These are phyloP conservation scores for Rhagophthalmus giganteus DNA, from an alignment of 2,888 invertebrate genomes.

Conservation along the genomic window DNA sequence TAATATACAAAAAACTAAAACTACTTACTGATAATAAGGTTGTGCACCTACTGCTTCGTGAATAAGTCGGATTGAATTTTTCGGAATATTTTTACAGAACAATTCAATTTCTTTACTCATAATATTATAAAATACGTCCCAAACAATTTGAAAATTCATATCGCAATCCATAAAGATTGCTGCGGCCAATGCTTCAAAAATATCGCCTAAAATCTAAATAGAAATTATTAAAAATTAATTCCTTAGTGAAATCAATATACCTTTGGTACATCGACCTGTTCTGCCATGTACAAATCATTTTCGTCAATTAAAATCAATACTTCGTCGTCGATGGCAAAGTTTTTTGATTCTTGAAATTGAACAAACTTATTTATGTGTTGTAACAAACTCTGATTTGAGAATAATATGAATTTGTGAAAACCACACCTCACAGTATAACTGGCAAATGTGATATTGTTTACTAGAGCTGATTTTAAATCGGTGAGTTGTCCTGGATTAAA, in stretches of 20 bases:
- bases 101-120: constrained; percentile 84
- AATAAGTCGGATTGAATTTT: constrained; percentile 83
- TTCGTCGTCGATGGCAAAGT: constrained; percentile 68
- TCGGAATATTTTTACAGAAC: constrained; percentile 82
- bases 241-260: no score
- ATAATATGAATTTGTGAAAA: constrained; percentile 74
- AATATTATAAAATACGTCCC: constrained; percentile 79
- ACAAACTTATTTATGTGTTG: constrained; percentile 66
- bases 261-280: constrained; percentile 90
- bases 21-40: constrained; percentile 75
- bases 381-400: constrained; percentile 58
- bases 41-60: constrained; percentile 80
- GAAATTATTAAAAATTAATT: neutral
- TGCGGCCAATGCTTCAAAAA: constrained; percentile 89
- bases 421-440: constrained; percentile 83
- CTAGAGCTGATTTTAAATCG: constrained; percentile 90
- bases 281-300: constrained; percentile 65
- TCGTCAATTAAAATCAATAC: constrained; percentile 65
- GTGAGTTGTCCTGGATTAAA: constrained; percentile 86
- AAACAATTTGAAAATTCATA: constrained; percentile 72
- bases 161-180: constrained; percentile 88
- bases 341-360: constrained; percentile 63
- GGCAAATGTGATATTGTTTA: constrained; percentile 95
- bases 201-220: constrained; percentile 76
- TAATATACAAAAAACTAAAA: constrained; percentile 26